Conservation (phyloP, 2,113 vertebrate species). For the Anhinga rufa region DNA sequence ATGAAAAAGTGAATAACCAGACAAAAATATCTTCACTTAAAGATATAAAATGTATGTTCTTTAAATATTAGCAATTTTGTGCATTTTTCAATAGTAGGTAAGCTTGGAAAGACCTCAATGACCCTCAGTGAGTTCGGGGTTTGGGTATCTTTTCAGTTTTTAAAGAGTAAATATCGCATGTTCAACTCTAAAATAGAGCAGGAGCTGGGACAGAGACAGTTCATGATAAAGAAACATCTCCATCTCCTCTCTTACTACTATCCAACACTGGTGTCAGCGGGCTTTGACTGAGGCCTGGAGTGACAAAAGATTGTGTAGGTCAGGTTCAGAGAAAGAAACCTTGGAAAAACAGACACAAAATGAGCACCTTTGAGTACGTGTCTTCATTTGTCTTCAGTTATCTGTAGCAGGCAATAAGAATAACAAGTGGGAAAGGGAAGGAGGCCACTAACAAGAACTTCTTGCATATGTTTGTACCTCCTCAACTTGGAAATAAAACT, state of each 20-base stretch:
- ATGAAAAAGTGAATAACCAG: not conserved
- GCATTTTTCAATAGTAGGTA: not conserved
- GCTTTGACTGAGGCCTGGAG: not conserved
- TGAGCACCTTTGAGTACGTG: not conserved
- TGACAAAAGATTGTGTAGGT: not conserved
- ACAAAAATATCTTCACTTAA: not conserved
- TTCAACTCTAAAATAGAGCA: not conserved
- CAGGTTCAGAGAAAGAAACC: not conserved
- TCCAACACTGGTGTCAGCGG: not conserved
- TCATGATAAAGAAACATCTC: not conserved
- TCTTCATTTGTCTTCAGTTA: not conserved
- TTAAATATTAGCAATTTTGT: not conserved
- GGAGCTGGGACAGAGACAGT: not conserved
- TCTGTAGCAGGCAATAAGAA: not conserved
- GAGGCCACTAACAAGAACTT: not conserved
- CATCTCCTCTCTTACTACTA: not conserved
- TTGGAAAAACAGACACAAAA: not conserved
- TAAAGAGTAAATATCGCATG: not conserved
- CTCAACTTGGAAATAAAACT: not conserved
- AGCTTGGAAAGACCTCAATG: not conserved
- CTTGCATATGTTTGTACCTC: not conserved
- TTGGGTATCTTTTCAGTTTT: not conserved
- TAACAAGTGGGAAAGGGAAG: not conserved
- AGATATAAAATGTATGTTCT: not conserved
- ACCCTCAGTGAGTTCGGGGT: not conserved